Evolutionary conservation across 2,888 invertebrate genomes (phyloP).

Genomic region (Thalpophila matura): DNA sequence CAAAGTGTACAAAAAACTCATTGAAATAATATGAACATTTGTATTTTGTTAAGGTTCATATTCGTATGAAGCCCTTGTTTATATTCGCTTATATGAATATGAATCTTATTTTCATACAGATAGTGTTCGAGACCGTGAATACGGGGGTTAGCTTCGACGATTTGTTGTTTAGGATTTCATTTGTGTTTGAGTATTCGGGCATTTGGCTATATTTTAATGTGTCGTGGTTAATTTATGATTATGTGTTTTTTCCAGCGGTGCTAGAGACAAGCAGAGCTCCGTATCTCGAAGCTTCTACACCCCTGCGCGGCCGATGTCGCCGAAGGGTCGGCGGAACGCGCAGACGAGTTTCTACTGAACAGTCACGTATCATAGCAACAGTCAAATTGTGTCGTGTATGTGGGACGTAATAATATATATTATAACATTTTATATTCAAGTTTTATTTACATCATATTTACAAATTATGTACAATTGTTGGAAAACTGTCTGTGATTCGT

Average conservation of each 20-base stretch:
- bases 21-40: too few relatives aligned
- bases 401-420: constrained; percentile 43
- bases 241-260: constrained; percentile 26
- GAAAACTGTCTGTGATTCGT: background rate
- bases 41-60: too few relatives aligned
- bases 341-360: constrained; percentile 64
- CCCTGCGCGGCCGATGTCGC: constrained; percentile 72
- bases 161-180: too few relatives aligned
- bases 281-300: constrained; percentile 59
- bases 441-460: constrained; percentile 58
- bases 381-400: constrained; percentile 42
- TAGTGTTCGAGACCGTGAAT: too few relatives aligned
- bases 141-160: too few relatives aligned
- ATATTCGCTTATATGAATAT: too few relatives aligned
- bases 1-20: too few relatives aligned
- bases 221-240: background rate
- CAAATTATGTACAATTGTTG: constrained; percentile 51
- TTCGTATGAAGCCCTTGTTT: too few relatives aligned
- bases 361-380: background rate
- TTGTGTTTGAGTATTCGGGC: too few relatives aligned
- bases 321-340: constrained; percentile 70
- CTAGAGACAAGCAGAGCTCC: constrained; percentile 55
- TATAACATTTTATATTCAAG: constrained; percentile 37
- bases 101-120: too few relatives aligned
- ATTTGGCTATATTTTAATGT: too few relatives aligned